These are phyloP conservation scores for Polyergus mexicanus DNA, from an alignment of 1,140 invertebrate species.

Conservation along the genomic window DNA sequence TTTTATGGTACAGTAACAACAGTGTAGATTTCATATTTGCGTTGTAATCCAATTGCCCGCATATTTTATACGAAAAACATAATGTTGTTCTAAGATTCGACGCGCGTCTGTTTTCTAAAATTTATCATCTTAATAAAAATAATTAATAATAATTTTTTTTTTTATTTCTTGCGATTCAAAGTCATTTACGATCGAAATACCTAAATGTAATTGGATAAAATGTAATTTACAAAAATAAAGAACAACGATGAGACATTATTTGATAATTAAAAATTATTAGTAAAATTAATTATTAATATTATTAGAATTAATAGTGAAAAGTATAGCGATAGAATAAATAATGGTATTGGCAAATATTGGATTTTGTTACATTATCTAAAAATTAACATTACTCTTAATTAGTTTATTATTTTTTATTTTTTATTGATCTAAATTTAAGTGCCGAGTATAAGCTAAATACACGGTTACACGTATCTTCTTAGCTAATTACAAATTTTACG, in stretches of 20 bases:
- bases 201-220: background rate
- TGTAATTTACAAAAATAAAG: background rate
- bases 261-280: background rate
- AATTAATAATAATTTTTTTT: background rate
- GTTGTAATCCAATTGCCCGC: slow-evolving; percentile 21
- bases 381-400: background rate
- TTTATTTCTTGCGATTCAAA: slow-evolving; percentile 4
- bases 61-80: background rate
- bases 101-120: background rate
- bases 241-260: background rate
- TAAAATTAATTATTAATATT: background rate
- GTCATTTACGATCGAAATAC: background rate
- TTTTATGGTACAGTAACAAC: slow-evolving; percentile 30
- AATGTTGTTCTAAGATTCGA: slow-evolving; percentile 21
- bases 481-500: background rate
- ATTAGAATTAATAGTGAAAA: background rate
- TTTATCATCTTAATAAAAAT: background rate
- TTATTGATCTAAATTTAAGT: slow-evolving; percentile 3
- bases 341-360: background rate
- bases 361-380: background rate
- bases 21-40: background rate
- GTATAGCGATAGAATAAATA: background rate
- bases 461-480: background rate
- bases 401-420: background rate
- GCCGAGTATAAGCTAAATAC: background rate